These are phyloP conservation scores for Catharus fuscescens DNA, from an alignment of 2,113 vertebrate species.

Conservation along the genomic window DNA sequence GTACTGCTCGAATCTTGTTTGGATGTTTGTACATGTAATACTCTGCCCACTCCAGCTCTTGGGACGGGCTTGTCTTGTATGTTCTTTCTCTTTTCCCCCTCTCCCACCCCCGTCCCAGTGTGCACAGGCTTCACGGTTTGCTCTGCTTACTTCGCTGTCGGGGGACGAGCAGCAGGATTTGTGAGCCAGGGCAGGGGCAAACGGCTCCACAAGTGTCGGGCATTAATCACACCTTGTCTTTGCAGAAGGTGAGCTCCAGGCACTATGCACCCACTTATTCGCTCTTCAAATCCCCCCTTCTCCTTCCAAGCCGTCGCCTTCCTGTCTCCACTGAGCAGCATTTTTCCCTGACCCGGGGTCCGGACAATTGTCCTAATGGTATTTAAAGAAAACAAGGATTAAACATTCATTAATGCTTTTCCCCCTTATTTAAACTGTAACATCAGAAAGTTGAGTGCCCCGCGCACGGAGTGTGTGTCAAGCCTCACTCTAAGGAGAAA, in stretches of 20 bases:
- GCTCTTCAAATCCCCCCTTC: neutral
- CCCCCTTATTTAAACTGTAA: neutral
- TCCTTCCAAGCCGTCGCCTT: conserved; percentile 31
- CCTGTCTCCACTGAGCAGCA: conserved; percentile 32
- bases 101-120: neutral
- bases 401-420: conserved; percentile 31
- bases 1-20: conserved; percentile 66
- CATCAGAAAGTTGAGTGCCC: neutral
- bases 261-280: conserved; percentile 31
- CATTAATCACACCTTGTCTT: conserved; percentile 52
- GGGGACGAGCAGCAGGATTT: neutral
- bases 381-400: conserved; percentile 60
- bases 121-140: neutral
- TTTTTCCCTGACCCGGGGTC: conserved; percentile 24
- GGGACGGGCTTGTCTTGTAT: neutral
- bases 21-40: conserved; percentile 53
- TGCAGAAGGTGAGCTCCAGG: conserved; percentile 24
- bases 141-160: neutral
- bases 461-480: neutral
- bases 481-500: neutral
- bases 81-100: neutral
- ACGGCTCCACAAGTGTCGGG: neutral
- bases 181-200: neutral
- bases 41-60: conserved; percentile 54
- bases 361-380: conserved; percentile 47